These are phyloP conservation scores for Nymphicus hollandicus DNA, from an alignment of 2,113 vertebrate species.

Conservation along the genomic window DNA sequence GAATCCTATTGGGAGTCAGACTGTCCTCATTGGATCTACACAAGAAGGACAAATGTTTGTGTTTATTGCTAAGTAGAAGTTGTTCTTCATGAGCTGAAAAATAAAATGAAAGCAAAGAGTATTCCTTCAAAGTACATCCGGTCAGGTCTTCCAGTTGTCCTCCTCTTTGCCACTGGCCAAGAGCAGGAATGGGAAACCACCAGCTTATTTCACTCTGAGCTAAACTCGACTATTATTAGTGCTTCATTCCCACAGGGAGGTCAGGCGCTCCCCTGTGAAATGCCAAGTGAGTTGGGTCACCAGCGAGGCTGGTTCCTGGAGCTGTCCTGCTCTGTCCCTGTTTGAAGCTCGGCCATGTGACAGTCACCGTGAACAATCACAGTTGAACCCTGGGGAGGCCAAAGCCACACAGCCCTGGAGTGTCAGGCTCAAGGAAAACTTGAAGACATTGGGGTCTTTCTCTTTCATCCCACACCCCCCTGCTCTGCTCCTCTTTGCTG, in stretches of 20 bases:
- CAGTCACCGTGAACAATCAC: not conserved
- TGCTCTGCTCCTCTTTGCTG: not conserved
- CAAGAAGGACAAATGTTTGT: constrained; percentile 21
- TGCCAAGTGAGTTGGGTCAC: not conserved
- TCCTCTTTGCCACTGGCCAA: not conserved
- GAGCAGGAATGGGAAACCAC: not conserved
- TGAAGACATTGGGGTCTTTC: not conserved
- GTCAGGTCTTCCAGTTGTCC: not conserved
- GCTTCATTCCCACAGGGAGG: not conserved
- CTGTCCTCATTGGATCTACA: not conserved
- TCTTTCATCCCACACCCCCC: not conserved
- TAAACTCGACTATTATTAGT: not conserved
- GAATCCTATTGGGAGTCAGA: not conserved
- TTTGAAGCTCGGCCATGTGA: not conserved
- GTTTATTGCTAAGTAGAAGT: constrained; percentile 23
- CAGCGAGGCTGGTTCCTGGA: not conserved
- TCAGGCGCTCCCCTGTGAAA: not conserved
- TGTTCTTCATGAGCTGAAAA: constrained; percentile 29
- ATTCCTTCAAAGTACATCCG: not conserved
- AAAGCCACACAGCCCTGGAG: not conserved
- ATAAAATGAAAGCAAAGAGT: constrained; percentile 18
- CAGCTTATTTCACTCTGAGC: not conserved
- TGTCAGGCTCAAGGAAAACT: not conserved
- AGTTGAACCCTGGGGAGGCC: not conserved
- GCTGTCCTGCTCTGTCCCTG: not conserved